Base-by-base conservation (phyloP, 2,888 invertebrate species). In the Lepidocyrtoides sp. region DNA sequence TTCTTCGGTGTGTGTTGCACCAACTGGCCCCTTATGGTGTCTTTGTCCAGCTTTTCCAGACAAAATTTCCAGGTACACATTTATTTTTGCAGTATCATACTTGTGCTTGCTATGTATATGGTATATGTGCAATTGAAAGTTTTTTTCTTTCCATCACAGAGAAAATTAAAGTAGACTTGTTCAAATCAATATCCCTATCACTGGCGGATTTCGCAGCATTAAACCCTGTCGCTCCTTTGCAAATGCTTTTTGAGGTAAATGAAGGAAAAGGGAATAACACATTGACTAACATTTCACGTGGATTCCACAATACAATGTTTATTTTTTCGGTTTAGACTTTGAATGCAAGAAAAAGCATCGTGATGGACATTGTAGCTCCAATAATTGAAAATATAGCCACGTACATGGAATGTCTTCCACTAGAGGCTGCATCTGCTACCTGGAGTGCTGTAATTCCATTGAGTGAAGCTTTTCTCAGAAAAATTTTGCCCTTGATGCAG, bases 1-100 rank as follows among this genome's bases (percentile, higher is more conserved):
- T 99, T 96, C 96, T 99, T 91, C 97, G 99, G 94, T 99, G 99
- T 95, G 98, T 98, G 92, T 96, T 99, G 85, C 99, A 99, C 95
- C 99, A 99, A 95, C 96, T 99, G 85, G 98, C 99, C 0, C 99
- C 99, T 0, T 99, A 99, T 95, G 99, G 99, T 93, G 98, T 99
- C 92, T 99, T 99, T 95, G 96, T 98, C 93, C 99, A 99, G 96
- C 97, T 99, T 95, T 99, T 99, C 95, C 97, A 98, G 95, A 98
- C 98, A 14, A 97, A 98, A 95, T 97, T 98, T 91, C 97, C 97
- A 93, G 98, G 98, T 98, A 95, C 94, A 8, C 1, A 32, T 48
- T 5, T 8, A n/a, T n/a, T n/a, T n/a, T n/a, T n/a, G n/a, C n/a
- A n/a, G n/a, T n/a, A n/a, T 29, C 5, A 26, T 63, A 23, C 8